These are phyloP conservation scores for Vimba vimba DNA, from an alignment of 2,113 vertebrate species.

Conservation along the genomic window DNA sequence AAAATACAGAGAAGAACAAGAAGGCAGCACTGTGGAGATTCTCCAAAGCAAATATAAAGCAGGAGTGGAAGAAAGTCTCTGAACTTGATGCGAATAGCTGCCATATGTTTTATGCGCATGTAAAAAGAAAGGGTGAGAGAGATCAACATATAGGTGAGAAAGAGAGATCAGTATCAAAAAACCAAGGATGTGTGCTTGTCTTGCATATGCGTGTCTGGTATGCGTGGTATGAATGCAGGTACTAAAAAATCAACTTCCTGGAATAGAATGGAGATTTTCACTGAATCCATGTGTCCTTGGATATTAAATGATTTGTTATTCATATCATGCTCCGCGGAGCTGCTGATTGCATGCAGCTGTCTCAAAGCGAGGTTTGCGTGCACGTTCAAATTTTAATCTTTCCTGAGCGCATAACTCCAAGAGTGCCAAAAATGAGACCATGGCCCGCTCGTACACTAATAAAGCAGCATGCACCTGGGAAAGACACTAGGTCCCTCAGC, in stretches of 20 bases:
- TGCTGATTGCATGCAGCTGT: conserved; percentile 30
- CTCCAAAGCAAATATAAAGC: conserved; percentile 49
- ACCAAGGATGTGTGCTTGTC: not conserved
- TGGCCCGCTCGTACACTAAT: not conserved
- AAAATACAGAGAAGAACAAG: conserved; percentile 39
- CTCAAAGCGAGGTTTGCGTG: not conserved
- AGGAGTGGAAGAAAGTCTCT: conserved; percentile 14
- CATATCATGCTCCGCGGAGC: not conserved
- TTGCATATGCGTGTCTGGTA: not conserved
- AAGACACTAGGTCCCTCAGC: not conserved
- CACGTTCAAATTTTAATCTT: not conserved
- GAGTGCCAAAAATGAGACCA: conserved; percentile 21
- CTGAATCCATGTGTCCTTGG: conserved; percentile 19
- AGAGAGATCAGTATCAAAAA: not conserved
- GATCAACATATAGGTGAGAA: conserved; percentile 23
- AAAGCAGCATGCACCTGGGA: not conserved
- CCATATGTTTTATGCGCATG: conserved; percentile 51
- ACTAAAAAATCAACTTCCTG: conserved; percentile 12
- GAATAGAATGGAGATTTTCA: conserved; percentile 11
- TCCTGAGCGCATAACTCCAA: conserved; percentile 16
- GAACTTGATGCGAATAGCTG: conserved; percentile 44
- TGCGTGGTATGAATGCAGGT: not conserved
- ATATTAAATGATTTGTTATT: conserved; percentile 30
- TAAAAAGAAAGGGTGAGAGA: not conserved
- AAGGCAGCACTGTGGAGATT: conserved; percentile 41